A percentile compares a stretch with the other conserved stretches of the same genome.
These are phyloP conservation scores for Ochropleura leucogaster DNA, from an alignment of 2,888 invertebrate genomes.

Conservation along the genomic window DNA sequence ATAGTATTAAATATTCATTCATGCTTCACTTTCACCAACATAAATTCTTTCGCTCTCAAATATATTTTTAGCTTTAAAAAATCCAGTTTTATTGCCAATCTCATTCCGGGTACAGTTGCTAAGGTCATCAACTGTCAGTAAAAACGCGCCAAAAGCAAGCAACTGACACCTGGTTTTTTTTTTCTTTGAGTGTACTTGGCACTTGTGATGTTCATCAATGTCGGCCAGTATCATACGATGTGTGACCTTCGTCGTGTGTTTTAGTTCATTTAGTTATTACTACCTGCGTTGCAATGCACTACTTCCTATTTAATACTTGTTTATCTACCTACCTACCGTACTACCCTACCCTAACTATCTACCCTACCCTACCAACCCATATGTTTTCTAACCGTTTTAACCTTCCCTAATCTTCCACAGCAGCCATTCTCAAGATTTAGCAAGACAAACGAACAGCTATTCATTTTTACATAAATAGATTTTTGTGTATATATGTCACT, in stretches of 20 bases:
- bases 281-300: too few species aligned
- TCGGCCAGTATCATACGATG: slow-evolving; percentile 1
- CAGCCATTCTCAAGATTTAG: too few species aligned
- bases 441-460: too few species aligned
- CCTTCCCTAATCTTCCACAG: too few species aligned
- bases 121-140: background rate
- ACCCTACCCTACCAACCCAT: too few species aligned
- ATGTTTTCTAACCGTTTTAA: too few species aligned
- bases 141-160: slow-evolving; percentile 10
- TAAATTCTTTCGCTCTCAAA: background rate
- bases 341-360: too few species aligned
- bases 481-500: too few species aligned
- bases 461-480: too few species aligned
- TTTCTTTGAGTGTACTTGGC: slow-evolving; percentile 27
- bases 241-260: slow-evolving; percentile 9
- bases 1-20: slow-evolving; percentile 5
- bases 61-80: background rate
- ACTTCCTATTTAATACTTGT: too few species aligned
- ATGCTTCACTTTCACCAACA: slow-evolving; percentile 6
- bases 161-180: slow-evolving; percentile 20
- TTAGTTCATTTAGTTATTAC: background rate
- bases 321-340: too few species aligned
- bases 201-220: slow-evolving; percentile 21
- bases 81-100: slow-evolving; percentile 8
- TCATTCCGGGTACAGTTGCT: slow-evolving; percentile 4